phyloP scores from a whole-genome alignment of 64 coral and sea anemone species.

The Porites lutea region DNA sequence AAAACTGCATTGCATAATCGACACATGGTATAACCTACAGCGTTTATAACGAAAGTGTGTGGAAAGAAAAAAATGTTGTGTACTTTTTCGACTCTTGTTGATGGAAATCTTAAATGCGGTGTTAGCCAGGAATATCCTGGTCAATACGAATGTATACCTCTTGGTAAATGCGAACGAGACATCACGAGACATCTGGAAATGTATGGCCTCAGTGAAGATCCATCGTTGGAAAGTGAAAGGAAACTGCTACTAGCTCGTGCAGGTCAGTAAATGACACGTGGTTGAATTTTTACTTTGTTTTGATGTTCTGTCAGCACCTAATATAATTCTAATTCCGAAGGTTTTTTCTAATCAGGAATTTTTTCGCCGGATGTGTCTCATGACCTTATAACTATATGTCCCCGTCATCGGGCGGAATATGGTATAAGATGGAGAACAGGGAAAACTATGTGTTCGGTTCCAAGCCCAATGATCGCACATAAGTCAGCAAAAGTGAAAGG shows the following conservation, averaged over 20 bases:
- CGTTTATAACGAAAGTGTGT: neutral
- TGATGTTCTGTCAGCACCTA: neutral
- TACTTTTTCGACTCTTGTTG: neutral
- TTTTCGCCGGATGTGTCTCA: constrained; percentile 46
- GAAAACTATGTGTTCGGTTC: constrained; percentile 31
- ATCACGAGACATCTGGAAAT: constrained; percentile 10
- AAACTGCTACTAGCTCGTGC: neutral
- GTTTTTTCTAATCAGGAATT: constrained; percentile 3
- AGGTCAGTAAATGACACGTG: neutral
- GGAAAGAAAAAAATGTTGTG: neutral
- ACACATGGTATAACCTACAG: neutral
- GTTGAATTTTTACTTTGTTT: neutral
- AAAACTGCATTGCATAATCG: neutral
- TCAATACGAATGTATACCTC: neutral
- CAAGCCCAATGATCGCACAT: constrained; percentile 4
- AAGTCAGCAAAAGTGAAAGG: constrained; percentile 27
- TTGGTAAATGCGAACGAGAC: neutral
- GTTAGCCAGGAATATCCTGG: neutral
- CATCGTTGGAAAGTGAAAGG: neutral
- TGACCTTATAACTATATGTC: constrained; percentile 34
- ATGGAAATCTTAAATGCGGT: too few relatives aligned
- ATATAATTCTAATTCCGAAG: neutral
- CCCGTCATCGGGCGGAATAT: constrained; percentile 28
- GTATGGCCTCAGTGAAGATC: constrained; percentile 2
- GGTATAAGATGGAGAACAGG: constrained; percentile 36